Base-by-base conservation (phyloP, 2,113 vertebrate species). In the Boleophthalmus pectinirostris region DNA sequence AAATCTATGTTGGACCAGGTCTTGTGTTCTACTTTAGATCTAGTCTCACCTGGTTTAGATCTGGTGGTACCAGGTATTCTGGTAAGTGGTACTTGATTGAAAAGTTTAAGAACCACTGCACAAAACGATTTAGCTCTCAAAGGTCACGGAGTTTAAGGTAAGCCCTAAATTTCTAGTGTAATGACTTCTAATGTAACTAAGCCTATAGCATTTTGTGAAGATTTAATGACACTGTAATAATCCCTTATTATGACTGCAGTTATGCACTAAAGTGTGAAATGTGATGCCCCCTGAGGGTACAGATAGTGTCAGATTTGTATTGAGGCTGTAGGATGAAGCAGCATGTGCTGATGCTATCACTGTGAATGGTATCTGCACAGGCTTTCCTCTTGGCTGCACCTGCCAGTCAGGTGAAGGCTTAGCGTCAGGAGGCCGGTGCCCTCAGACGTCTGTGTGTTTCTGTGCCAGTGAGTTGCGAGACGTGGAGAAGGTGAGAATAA, bases 311-410 rank as follows among this genome's bases (percentile, higher is more conserved):
- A 74, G 84, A 78, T 82, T 80, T 85, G 74, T 76, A 70, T 66
- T 65, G 63, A 68, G 66, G 81, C 81, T 84, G 84, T 71, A 69
- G 82, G 73, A 82, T 35, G 49, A 66, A 75, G 77, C 77, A 78
- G 23, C 60, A 66, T 77, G 75, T 68, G 45, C 69, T 0, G 91
- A 93, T 91, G 86, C 79, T 91, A 92, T 92, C 89, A 53, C 65
- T 25, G 66, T 72, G 76, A 74, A 80, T 23, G 78, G 79, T 74
- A 80, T 82, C 83, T 79, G 84, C 77, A 29, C 82, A 49, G 73
- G 75, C 64, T 88, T 92, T 91, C 92, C 86, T 88, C 90, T 86
- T 43, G 83, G 85, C 85, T 92, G 85, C 90, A 93, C 89, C 85
- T 91, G 91, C 85, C 92, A 90, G 73, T 94, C 91, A 92, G 85